Evolutionary conservation across 2,888 invertebrate species (phyloP), one percentile per base, ranked within the genome.

Genomic region (Trichopoda pennipes): DNA sequence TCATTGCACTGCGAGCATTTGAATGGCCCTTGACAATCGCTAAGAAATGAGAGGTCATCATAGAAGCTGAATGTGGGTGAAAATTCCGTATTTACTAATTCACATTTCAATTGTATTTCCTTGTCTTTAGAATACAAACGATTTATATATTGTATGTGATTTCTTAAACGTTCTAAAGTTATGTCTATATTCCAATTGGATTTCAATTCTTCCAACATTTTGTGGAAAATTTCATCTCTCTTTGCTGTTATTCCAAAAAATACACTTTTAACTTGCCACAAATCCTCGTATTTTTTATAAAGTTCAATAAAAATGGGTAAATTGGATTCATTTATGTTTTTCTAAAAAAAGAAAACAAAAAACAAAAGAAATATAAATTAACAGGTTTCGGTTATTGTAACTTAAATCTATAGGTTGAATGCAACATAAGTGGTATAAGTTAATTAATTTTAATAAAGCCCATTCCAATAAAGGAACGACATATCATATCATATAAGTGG

Each of bases 91-190:
- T 77, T 63, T 12, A 49, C 17, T 23, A 69, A 9, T 63, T 81
- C 73, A 23, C 77, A 81, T 63, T 74, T 73, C 7, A 80, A 47
- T 38, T 80, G 75, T 14, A 51, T 53, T 17, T 80, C 80, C n/a
- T 53, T 74, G 19, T 80, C 80, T 35, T 70, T 60, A 2, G 70
- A 76, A 19, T 70, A 80, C 3, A 80, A 19, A 7, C 80, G 80
- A 42, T 80, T 80, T 87, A 88, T 21, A 84, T 87, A 42, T 88
- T 77, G 69, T 49, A 77, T 56, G 28, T 77, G 63, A 70, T 77
- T 56, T 32, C 55, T 70, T 28, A 77, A 21, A 0, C 63, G 69
- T 12, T 70, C 70, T 2, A 70, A 56, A 38, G 42, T 81, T 60
- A 81, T 35, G 2, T 68, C 58, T 9, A 81, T 77, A 49, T 69